phyloP scores from a whole-genome alignment of 2,797 vertebrate species.

The Lutjanus argentimaculatus region DNA sequence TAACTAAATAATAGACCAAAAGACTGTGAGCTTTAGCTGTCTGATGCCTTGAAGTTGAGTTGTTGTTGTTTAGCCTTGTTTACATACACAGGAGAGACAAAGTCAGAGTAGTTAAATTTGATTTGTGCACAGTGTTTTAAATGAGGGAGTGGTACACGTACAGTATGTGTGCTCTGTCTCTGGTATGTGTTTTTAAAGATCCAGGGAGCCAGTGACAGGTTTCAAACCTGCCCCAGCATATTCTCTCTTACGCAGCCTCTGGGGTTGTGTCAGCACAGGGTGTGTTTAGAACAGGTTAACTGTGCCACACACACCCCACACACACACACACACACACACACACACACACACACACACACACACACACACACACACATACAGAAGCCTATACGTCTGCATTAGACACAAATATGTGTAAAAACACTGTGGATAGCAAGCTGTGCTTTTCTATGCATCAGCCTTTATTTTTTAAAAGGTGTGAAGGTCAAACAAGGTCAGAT shows the following conservation, averaged over 20 bases:
- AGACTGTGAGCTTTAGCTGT: not conserved
- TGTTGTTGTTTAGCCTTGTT: not conserved
- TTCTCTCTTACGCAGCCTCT: slow-evolving; percentile 21
- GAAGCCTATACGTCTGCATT: not conserved
- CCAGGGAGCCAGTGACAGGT: slow-evolving; percentile 19
- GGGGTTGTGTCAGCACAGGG: slow-evolving; percentile 25
- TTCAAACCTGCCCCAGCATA: slow-evolving; percentile 54
- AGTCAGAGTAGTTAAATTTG: not conserved
- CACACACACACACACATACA: not conserved
- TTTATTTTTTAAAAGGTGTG: not conserved
- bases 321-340: too few relatives aligned
- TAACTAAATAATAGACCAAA: not conserved
- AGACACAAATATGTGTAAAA: not conserved
- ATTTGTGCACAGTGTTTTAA: slow-evolving; percentile 3
- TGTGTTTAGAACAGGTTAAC: slow-evolving; percentile 12
- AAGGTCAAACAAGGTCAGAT: not conserved
- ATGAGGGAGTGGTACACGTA: slow-evolving; percentile 1
- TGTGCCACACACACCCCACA: not conserved
- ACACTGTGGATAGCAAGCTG: not conserved
- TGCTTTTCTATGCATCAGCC: not conserved
- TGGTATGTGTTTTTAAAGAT: slow-evolving; percentile 59
- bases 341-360: not conserved
- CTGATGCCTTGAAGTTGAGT: not conserved
- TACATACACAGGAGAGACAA: not conserved
- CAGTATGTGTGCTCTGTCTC: not conserved